These are phyloP conservation scores for Thereva unica DNA, from an alignment of 2,888 invertebrate species.

Conservation along the genomic window DNA sequence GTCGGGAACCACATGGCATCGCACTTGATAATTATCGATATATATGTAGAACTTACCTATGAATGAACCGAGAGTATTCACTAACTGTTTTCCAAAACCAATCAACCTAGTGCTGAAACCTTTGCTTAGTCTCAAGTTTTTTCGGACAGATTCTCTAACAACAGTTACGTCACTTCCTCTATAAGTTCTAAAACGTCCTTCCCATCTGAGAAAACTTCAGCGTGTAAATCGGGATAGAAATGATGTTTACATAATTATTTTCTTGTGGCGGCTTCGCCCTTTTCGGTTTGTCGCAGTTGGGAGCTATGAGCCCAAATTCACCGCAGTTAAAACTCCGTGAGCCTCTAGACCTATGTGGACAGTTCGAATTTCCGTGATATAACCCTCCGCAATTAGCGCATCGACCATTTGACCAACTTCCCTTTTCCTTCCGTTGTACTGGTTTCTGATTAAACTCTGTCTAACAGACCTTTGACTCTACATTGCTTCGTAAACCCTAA, in stretches of 20 bases:
- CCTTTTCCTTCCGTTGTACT: background rate
- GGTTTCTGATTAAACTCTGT: background rate
- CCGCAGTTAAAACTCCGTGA: background rate
- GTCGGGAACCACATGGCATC: too few relatives aligned
- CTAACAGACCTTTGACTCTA: background rate
- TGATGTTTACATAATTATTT: background rate
- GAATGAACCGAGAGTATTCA: too few relatives aligned
- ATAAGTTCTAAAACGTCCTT: too few relatives aligned
- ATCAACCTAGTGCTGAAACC: too few relatives aligned
- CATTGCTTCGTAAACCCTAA: background rate
- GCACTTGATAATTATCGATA: too few relatives aligned
- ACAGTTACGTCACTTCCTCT: background rate
- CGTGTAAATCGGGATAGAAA: background rate
- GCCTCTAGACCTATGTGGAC: background rate
- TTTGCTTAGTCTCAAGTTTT: too few relatives aligned
- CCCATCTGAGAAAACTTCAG: too few relatives aligned
- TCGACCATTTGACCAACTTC: background rate
- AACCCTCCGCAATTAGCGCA: background rate
- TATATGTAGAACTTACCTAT: too few relatives aligned
- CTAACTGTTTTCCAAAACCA: too few relatives aligned
- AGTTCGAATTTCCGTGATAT: background rate
- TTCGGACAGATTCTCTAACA: background rate
- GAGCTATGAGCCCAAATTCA: slow-evolving; percentile 11
- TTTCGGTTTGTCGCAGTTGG: background rate
- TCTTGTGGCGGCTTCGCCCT: background rate